A percentile compares a stretch with the other conserved stretches of the same genome.
Conservation (phyloP, 2,888 invertebrate species). For the Andrena haemorrhoa region DNA sequence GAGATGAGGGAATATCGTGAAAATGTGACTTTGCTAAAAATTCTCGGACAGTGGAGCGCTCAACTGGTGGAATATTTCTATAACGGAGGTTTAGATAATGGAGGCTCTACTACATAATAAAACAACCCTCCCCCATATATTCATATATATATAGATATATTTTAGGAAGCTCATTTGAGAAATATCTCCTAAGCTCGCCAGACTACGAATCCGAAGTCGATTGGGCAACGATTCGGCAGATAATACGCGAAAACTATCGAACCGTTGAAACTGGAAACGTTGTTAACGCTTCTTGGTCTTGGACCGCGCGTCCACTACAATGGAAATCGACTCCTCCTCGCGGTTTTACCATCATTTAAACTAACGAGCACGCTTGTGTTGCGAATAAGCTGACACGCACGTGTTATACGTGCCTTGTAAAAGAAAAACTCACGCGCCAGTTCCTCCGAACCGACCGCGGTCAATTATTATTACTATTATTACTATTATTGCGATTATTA, state of each 20-base stretch:
- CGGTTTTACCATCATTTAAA: conserved; percentile 15
- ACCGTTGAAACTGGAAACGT: conserved; percentile 5
- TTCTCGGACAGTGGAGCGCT: no score
- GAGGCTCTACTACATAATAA: neutral
- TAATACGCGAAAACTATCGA: neutral
- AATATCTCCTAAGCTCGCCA: neutral
- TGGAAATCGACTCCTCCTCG: neutral
- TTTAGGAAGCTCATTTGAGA: conserved; percentile 18
- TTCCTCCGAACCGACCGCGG: conserved; percentile 60
- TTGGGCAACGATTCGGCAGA: conserved; percentile 12
- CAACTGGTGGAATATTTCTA: no score
- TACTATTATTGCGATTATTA: conserved; percentile 42
- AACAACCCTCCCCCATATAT: neutral
- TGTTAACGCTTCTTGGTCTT: neutral
- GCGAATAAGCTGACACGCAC: conserved; percentile 35
- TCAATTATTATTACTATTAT: conserved; percentile 62
- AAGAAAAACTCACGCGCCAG: conserved; percentile 55
- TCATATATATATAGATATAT: conserved; percentile 13
- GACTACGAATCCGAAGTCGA: neutral
- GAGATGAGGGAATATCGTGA: no score
- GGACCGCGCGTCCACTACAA: neutral
- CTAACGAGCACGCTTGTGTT: conserved; percentile 20
- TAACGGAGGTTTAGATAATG: neutral
- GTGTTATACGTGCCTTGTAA: conserved; percentile 29
- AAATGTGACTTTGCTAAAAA: no score